These are phyloP conservation scores for Cynoglossus semilaevis DNA, from an alignment of 2,113 vertebrate genomes.

Conservation along the genomic window DNA sequence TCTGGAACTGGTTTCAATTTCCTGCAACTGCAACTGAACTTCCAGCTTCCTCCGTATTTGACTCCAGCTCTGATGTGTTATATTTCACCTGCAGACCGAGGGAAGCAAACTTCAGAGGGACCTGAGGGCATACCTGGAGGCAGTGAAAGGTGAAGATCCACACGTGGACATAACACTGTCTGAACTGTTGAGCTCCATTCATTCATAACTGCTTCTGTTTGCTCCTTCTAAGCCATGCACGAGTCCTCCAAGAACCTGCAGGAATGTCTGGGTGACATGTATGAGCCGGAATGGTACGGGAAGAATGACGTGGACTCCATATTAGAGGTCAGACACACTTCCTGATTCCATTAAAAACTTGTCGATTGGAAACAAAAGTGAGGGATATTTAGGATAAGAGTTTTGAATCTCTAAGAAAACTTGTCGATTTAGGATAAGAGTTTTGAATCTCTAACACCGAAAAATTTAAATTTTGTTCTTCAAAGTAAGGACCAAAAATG, in stretches of 20 bases:
- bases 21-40: no score
- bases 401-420: no score
- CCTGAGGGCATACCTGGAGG: constrained; percentile 89
- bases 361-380: no score
- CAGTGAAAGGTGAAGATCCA: constrained; percentile 84
- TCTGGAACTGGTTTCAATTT: no score
- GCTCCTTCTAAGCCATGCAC: constrained; percentile 85
- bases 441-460: no score
- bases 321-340: constrained; percentile 82
- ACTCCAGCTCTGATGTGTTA: constrained; percentile 8
- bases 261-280: constrained; percentile 92
- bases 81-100: constrained; percentile 78
- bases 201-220: constrained; percentile 17
- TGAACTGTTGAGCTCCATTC: neutral
- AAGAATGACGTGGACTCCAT: constrained; percentile 91
- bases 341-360: neutral
- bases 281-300: constrained; percentile 92
- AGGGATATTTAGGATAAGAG: no score
- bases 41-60: neutral
- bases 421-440: no score
- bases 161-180: neutral
- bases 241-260: constrained; percentile 94
- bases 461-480: no score
- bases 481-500: no score
- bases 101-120: constrained; percentile 94